Base-by-base conservation (phyloP, 2,888 invertebrate species). In the Caenorhabditis sp. region DNA sequence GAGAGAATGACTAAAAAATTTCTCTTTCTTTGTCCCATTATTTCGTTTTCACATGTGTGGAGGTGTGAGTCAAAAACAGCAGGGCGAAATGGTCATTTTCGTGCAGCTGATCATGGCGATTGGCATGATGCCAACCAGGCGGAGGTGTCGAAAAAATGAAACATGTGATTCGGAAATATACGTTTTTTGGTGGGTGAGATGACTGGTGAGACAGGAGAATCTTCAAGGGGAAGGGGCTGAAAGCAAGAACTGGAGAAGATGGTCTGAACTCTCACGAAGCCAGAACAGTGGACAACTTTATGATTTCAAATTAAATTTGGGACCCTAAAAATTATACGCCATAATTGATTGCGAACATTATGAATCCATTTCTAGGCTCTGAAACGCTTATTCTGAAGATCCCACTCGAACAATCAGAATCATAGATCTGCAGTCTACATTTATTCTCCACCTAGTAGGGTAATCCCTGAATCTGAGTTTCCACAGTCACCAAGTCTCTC, bases 11-110 rank as follows among this genome's bases (percentile, higher is more conserved):
- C n/a, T 19, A 47, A 7, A 59, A 59, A 70, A 61, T 77, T 77
- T 77, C 77, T 77, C 77, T 77, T 77, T 77, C 77, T 69, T 69
- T 61, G 69, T 47, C 77, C 70, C 77, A 77, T 77, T 77, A 77
- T 77, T 77, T 77, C 77, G 77, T 70, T 77, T 77, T 77, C 77
- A 77, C 77, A 77, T 70, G 70, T 70, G 68, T 68, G 56, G 38
- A 31, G 66, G 66, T 54, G 54, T 35, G 68, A n/a, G 66, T 16
- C 31, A 70, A 77, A 77, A 77, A 77, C 77, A 77, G 22, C 54
- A 58, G 58, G 61, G 58, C 56, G 70, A 77, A 70, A 77, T 51
- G 77, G 77, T 77, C 77, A 77, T 61, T 77, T 77, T 77, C 77
- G 77, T 70, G 77, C 77, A 77, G 77, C 77, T 77, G 77, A 77